A percentile compares a stretch with the other conserved stretches of the same genome.
Conservation (phyloP, 2,888 invertebrate species). For the Autographa gamma region DNA sequence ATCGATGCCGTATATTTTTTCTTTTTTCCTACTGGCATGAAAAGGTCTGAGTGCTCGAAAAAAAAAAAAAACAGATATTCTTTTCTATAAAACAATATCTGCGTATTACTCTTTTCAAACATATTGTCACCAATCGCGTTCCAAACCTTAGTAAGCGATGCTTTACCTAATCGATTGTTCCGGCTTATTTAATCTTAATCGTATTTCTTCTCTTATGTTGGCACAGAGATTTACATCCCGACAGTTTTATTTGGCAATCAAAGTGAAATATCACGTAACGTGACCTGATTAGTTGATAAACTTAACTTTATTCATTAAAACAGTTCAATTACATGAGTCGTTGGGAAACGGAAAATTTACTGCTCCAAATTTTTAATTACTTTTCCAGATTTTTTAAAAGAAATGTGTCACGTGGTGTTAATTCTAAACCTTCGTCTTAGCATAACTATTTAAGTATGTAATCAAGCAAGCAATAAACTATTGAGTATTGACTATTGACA, state of each 20-base stretch:
- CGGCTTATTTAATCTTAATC: not conserved
- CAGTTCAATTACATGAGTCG: not conserved
- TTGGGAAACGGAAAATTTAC: constrained; percentile 26
- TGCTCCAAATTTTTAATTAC: too few species aligned
- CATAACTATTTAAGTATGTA: not conserved
- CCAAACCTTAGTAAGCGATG: too few species aligned
- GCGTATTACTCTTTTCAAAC: too few species aligned
- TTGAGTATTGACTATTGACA: not conserved
- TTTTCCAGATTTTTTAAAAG: too few species aligned
- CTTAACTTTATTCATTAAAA: constrained; percentile 14
- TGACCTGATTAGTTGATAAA: constrained; percentile 9
- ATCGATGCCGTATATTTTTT: too few species aligned
- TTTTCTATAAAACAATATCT: too few species aligned
- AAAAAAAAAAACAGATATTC: too few species aligned
- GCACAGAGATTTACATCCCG: not conserved
- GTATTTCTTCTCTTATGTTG: not conserved
- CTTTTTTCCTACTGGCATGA: too few species aligned
- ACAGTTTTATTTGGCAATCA: not conserved
- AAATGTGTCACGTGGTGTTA: too few species aligned
- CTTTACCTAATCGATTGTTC: not conserved
- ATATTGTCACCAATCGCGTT: too few species aligned
- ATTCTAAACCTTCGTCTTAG: too few species aligned
- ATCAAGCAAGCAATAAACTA: not conserved
- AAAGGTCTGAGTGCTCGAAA: too few species aligned
- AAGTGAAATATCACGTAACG: constrained; percentile 14